phyloP scores from a whole-genome alignment of 1,140 invertebrate species.

The Pomacea maculata region DNA sequence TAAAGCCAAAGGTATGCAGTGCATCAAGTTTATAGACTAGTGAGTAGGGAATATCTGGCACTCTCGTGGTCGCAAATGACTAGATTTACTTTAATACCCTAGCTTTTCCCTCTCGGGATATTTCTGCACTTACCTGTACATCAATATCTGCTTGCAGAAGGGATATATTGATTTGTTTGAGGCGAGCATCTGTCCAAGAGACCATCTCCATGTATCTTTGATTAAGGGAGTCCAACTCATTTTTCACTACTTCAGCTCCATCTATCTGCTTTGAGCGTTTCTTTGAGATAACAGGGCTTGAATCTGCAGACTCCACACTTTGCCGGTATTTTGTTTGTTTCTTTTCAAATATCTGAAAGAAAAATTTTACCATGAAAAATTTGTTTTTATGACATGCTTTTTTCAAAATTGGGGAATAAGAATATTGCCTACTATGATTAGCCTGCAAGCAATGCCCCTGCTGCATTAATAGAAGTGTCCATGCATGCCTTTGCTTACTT shows the following conservation, averaged over 20 bases:
- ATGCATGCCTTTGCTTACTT: no score
- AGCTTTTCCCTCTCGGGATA: no score
- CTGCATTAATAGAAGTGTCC: no score
- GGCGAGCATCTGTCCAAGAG: slow-evolving; percentile 49
- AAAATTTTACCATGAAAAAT: slow-evolving; percentile 4
- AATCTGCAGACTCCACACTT: slow-evolving; percentile 73
- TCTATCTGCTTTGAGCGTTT: slow-evolving; percentile 61
- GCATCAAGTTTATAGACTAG: neutral
- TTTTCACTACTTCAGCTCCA: slow-evolving; percentile 82
- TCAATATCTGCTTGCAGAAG: slow-evolving; percentile 48
- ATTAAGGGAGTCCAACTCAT: slow-evolving; percentile 82
- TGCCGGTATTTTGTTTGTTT: slow-evolving; percentile 88
- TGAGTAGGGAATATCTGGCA: neutral
- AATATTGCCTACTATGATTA: no score
- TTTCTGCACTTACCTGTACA: slow-evolving; percentile 44
- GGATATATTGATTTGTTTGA: slow-evolving; percentile 53
- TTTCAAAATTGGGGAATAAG: no score
- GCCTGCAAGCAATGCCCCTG: no score
- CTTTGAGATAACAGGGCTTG: slow-evolving; percentile 51
- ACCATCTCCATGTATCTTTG: slow-evolving; percentile 57
- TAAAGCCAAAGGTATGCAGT: neutral
- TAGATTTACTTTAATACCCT: neutral
- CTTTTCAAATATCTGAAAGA: slow-evolving; percentile 85
- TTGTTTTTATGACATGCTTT: no score
- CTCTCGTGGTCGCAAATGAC: neutral